Evolutionary conservation across 2,113 vertebrate genomes (phyloP), one percentile per base, ranked within the genome.

Genomic region (Cyprinodon variegatus): DNA sequence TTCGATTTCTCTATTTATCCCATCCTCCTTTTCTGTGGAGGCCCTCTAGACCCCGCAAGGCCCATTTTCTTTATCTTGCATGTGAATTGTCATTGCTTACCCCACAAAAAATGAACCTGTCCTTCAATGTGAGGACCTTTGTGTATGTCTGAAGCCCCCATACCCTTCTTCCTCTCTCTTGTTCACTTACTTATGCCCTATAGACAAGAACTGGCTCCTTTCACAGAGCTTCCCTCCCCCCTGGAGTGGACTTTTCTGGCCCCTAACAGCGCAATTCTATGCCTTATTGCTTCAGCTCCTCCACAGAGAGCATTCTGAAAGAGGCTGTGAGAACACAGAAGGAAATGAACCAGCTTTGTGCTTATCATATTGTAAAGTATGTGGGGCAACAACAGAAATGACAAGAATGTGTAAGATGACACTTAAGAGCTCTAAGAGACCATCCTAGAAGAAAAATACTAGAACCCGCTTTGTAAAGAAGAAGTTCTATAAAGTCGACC

Each of bases 51-150:
- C 84, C 83, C 88, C 87, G 88, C 88, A 71, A 86, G 83, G 53
- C 82, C 87, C 82, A 89, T 84, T 91, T 88, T 90, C 88, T 91
- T 93, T 89, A 86, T 82, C 86, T 84, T 84, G 82, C 81, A 88
- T 90, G 87, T 86, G 91, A 91, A 84, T 88, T 89, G 90, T 93
- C 89, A 91, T 79, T 22, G 81, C 70, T 53, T 81, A 89, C 83
- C 84, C 83, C 77, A 78, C 87, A 87, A 89, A 91, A 57, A 92
- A 92, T 89, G 83, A 91, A 86, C 85, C 84, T 86, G 71, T 77
- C 83, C 81, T 89, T 93, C 88, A 92, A 76, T 92, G 91, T 89
- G 91, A 88, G 77, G 72, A 91, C 89, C 87, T 87, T 92, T 91
- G 88, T 92, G 84, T 64, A 78, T 72, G 69, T 89, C 74, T 83